phyloP scores from a whole-genome alignment of 2,888 invertebrate species.

The Idaea dimidiata region DNA sequence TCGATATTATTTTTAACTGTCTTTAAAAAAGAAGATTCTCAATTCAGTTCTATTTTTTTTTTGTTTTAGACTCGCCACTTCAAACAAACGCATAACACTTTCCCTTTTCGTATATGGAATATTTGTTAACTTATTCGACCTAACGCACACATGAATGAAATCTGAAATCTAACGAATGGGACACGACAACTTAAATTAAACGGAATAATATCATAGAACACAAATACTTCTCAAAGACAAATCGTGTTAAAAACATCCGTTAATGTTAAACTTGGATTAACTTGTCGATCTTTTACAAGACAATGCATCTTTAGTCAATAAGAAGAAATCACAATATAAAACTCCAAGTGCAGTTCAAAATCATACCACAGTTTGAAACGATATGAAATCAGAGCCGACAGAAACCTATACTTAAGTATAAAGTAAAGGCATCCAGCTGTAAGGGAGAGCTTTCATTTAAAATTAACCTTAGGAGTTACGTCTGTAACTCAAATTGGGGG shows the following conservation, averaged over 20 bases:
- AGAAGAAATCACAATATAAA: neutral
- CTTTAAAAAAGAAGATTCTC: constrained; percentile 7
- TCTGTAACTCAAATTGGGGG: constrained; percentile 14
- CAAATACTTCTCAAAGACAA: constrained; percentile 2
- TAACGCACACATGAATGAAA: constrained; percentile 15
- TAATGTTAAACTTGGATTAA: neutral
- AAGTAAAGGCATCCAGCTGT: neutral
- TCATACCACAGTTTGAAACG: neutral
- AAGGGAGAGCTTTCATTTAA: neutral
- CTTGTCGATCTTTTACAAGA: constrained; percentile 2
- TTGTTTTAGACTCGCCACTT: no score
- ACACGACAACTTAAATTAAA: constrained; percentile 3
- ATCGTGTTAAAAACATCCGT: constrained; percentile 5
- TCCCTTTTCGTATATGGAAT: no score
- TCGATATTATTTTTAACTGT: no score
- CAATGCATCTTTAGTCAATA: constrained; percentile 8
- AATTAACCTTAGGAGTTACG: constrained; percentile 21
- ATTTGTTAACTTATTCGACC: no score
- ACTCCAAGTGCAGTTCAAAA: neutral
- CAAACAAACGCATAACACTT: no score
- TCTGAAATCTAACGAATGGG: neutral
- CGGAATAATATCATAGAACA: constrained; percentile 10
- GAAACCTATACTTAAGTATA: constrained; percentile 14
- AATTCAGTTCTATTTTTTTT: no score
- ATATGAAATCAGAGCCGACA: constrained; percentile 14